Conservation (phyloP, 2,113 vertebrate species). For the Origma solitaria region DNA sequence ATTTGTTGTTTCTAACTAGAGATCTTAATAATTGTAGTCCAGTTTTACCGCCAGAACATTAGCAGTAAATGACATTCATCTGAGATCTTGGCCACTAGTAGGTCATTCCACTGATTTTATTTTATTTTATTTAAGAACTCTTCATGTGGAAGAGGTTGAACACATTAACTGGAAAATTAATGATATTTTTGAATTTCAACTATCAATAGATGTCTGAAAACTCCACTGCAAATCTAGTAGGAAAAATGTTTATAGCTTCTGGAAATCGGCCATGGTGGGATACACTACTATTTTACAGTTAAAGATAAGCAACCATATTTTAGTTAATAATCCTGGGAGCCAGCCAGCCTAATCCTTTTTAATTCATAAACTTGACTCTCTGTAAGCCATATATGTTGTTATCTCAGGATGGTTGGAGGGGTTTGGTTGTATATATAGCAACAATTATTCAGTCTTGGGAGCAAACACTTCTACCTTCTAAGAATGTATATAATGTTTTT, state of each 20-base stretch:
- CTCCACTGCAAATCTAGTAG: background rate
- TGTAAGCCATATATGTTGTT: background rate
- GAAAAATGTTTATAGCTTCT: conserved; percentile 39
- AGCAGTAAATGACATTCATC: background rate
- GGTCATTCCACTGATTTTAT: background rate
- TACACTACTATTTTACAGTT: background rate
- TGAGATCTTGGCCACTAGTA: background rate
- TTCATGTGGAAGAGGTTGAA: background rate
- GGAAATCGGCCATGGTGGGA: background rate
- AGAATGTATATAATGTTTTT: background rate
- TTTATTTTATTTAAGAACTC: conserved; percentile 5
- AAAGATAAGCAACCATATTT: conserved; percentile 26
- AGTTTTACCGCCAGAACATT: background rate
- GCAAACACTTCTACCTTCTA: background rate
- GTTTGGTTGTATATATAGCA: background rate
- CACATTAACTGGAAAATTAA: background rate
- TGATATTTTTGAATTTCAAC: background rate
- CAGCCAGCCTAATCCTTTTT: conserved; percentile 20
- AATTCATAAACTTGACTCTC: conserved; percentile 25
- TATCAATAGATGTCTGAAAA: background rate
- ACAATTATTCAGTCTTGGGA: background rate
- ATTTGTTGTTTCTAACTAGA: background rate
- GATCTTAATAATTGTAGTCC: background rate
- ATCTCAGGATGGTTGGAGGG: background rate
- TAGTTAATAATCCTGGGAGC: background rate